Conservation (phyloP, 1,140 invertebrate genomes). For the Drosophila truncata region DNA sequence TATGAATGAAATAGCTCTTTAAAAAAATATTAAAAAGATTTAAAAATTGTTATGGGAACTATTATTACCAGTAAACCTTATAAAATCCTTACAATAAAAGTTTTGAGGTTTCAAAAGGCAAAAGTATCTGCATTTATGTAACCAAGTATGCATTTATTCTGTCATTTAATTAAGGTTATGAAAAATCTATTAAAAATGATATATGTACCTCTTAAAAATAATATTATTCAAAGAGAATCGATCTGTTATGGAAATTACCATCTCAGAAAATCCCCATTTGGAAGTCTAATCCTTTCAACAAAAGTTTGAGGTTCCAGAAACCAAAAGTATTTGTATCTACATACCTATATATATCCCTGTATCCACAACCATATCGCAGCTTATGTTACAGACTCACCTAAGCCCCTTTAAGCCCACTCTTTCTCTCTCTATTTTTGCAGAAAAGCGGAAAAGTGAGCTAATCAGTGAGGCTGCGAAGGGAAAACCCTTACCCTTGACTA, state of each 20-base stretch:
- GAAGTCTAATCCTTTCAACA: slow-evolving; percentile 8
- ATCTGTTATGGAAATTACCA: not conserved
- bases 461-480: slow-evolving; percentile 3
- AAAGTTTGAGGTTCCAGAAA: slow-evolving; percentile 12
- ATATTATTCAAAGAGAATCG: not conserved
- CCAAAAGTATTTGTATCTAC: not conserved
- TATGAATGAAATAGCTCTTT: too few species aligned
- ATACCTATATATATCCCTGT: not conserved
- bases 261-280: not conserved
- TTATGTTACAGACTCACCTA: slow-evolving; percentile 38
- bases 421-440: not conserved
- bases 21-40: too few species aligned
- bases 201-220: too few species aligned
- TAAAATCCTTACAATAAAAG: too few species aligned
- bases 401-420: slow-evolving; percentile 19
- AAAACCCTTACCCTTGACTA: slow-evolving; percentile 26
- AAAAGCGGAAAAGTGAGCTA: slow-evolving; percentile 20
- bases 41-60: too few species aligned
- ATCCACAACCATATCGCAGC: slow-evolving; percentile 21
- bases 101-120: too few species aligned
- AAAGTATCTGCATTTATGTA: too few species aligned
- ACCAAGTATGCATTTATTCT: too few species aligned
- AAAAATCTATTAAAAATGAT: too few species aligned
- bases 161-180: too few species aligned
- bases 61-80: too few species aligned